phyloP scores from a whole-genome alignment of 53 echinoderm and acorn worm genomes.

The Antedon mediterranea region DNA sequence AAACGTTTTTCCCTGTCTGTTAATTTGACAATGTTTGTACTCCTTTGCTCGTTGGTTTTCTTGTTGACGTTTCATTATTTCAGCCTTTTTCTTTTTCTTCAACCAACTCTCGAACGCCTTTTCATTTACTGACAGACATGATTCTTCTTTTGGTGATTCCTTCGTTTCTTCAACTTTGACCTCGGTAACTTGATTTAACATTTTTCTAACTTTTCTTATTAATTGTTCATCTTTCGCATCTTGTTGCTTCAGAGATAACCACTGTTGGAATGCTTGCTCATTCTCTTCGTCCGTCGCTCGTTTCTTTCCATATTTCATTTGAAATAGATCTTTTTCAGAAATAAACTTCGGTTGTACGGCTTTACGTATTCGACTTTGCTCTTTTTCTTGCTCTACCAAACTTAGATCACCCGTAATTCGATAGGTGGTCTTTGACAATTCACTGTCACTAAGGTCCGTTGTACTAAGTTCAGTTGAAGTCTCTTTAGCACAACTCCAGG shows the following conservation, averaged over 20 bases:
- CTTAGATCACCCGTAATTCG: no score
- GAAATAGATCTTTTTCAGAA: neutral
- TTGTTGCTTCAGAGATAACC: slow-evolving; percentile 54
- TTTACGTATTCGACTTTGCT: neutral
- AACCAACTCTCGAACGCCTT: slow-evolving; percentile 25
- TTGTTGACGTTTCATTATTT: slow-evolving; percentile 10
- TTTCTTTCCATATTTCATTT: slow-evolving; percentile 2
- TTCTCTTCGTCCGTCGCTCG: slow-evolving; percentile 67
- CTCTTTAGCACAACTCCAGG: no score
- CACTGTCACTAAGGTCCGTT: no score
- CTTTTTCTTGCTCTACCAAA: neutral
- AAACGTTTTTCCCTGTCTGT: slow-evolving; percentile 4
- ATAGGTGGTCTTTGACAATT: no score
- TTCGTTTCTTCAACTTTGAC: neutral
- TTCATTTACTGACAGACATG: neutral
- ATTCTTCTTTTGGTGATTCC: slow-evolving; percentile 11
- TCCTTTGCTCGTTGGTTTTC: slow-evolving; percentile 17
- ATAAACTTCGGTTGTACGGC: neutral
- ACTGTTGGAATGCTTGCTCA: slow-evolving; percentile 42
- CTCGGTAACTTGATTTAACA: slow-evolving; percentile 37
- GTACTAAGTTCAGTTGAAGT: no score
- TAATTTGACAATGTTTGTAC: neutral
- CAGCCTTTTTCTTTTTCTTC: slow-evolving; percentile 12
- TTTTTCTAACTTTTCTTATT: slow-evolving; percentile 33
- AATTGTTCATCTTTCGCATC: slow-evolving; percentile 53